Conservation (phyloP, 2,797 vertebrate genomes). For the Etheostoma nigrum region DNA sequence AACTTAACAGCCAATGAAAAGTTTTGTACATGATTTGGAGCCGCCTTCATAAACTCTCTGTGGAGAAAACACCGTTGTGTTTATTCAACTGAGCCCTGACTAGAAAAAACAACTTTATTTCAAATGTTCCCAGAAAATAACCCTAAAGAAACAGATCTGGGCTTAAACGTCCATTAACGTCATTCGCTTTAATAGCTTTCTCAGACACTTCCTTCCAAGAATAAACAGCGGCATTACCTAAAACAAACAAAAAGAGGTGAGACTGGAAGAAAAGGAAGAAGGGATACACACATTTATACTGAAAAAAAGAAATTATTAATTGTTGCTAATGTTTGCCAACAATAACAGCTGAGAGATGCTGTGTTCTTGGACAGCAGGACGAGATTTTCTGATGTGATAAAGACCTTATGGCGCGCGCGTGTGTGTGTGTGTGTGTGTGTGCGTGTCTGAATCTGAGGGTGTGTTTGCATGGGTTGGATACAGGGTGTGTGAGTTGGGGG, state of each 20-base stretch:
- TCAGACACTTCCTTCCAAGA: conserved; percentile 4
- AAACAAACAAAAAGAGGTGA: conserved; percentile 10
- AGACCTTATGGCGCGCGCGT: not conserved
- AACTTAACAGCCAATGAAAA: conserved; percentile 28
- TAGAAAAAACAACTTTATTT: conserved; percentile 20
- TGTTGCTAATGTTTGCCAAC: not conserved
- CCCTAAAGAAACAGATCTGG: conserved; percentile 18
- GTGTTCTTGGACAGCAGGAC: conserved; percentile 24
- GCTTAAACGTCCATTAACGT: conserved; percentile 21
- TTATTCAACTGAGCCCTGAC: conserved; percentile 18
- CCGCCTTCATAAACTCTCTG: not conserved
- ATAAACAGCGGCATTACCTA: not conserved
- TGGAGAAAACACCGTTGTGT: conserved; percentile 8
- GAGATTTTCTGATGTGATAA: conserved; percentile 23
- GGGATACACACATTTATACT: not conserved
- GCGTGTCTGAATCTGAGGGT: conserved; percentile 17
- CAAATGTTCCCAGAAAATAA: conserved; percentile 36
- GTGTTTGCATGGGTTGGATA: conserved; percentile 10
- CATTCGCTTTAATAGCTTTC: conserved; percentile 13
- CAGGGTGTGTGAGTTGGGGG: conserved; percentile 5
- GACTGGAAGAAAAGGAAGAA: not conserved
- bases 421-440: conserved; percentile 22
- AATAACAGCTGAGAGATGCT: conserved; percentile 26
- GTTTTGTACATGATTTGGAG: conserved; percentile 6
- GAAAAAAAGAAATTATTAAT: not conserved